These are phyloP conservation scores for Xiphophorus maculatus DNA, from an alignment of 2,113 vertebrate species.

Conservation along the genomic window DNA sequence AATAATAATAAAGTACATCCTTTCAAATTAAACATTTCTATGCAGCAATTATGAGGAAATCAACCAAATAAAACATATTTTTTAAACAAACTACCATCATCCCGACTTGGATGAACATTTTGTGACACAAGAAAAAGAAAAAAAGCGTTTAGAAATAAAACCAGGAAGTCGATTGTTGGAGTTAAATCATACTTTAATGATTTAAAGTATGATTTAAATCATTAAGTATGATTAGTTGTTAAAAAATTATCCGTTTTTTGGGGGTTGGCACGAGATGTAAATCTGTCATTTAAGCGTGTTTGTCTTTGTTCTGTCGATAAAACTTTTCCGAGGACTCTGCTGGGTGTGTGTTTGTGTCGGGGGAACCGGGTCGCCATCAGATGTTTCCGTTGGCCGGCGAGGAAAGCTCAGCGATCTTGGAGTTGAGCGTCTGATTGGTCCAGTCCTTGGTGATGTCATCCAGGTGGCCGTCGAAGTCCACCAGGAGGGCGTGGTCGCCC, in stretches of 20 bases:
- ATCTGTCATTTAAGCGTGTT: slow-evolving; percentile 43
- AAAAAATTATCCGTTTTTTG: not conserved
- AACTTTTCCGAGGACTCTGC: slow-evolving; percentile 22
- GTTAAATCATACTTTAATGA: slow-evolving; percentile 2
- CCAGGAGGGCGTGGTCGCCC: slow-evolving; percentile 81
- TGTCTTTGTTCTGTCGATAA: slow-evolving; percentile 26
- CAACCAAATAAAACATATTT: not conserved
- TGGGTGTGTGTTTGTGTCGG: not conserved
- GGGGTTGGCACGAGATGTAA: slow-evolving; percentile 43
- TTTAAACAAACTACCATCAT: not conserved
- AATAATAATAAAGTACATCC: not conserved
- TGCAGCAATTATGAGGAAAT: not conserved
- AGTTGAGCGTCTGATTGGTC: slow-evolving; percentile 90
- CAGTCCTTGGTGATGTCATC: slow-evolving; percentile 92
- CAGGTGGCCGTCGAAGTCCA: slow-evolving; percentile 91
- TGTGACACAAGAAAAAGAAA: not conserved
- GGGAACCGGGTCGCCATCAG: slow-evolving; percentile 25
- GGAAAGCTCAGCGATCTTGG: slow-evolving; percentile 83
- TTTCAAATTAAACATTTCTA: not conserved
- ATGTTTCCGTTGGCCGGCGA: slow-evolving; percentile 83
- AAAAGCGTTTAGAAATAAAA: not conserved
- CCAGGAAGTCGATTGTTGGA: not conserved
- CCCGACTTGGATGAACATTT: not conserved
- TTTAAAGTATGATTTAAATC: too few species aligned
- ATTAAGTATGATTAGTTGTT: slow-evolving; percentile 7